phyloP scores from a whole-genome alignment of 2,888 invertebrate genomes.

The Phaonia tiefii region DNA sequence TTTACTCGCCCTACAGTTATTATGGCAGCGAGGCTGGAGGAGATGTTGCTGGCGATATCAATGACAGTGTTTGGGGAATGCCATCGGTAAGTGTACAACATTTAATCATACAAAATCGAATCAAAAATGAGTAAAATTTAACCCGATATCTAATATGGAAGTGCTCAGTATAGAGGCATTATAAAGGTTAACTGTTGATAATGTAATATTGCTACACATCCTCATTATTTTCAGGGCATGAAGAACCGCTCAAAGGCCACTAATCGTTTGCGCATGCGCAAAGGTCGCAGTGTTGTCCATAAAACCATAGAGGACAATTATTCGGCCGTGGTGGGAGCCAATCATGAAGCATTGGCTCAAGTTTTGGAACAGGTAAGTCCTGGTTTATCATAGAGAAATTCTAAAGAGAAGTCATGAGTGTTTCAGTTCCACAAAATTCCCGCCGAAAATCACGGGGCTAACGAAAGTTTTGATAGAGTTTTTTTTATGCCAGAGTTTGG shows the following conservation, averaged over 20 bases:
- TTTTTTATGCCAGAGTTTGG: no score
- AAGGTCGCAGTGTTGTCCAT: conserved; percentile 91
- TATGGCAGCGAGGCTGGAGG: conserved; percentile 83
- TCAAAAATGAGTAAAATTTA: no score
- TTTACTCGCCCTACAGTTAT: conserved; percentile 91
- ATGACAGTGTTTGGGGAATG: conserved; percentile 80
- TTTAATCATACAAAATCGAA: no score
- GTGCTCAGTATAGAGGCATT: no score
- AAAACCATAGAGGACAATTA: conserved; percentile 94
- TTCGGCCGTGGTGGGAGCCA: conserved; percentile 93
- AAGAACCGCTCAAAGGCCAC: conserved; percentile 80
- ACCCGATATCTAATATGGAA: no score
- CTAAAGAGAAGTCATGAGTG: no score
- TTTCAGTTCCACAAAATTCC: no score
- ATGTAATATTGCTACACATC: no score
- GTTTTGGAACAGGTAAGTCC: conserved; percentile 90
- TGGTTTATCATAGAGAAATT: no score
- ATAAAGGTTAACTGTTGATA: no score
- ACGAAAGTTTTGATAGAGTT: no score
- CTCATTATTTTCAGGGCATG: conserved; percentile 72
- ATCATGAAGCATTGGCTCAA: conserved; percentile 94
- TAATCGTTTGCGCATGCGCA: conserved; percentile 87
- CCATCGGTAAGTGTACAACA: conserved; percentile 77
- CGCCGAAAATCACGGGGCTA: no score
- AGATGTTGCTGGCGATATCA: conserved; percentile 79